Evolutionary conservation across 1,140 invertebrate genomes (phyloP).

Genomic region (Heliconius congener): DNA sequence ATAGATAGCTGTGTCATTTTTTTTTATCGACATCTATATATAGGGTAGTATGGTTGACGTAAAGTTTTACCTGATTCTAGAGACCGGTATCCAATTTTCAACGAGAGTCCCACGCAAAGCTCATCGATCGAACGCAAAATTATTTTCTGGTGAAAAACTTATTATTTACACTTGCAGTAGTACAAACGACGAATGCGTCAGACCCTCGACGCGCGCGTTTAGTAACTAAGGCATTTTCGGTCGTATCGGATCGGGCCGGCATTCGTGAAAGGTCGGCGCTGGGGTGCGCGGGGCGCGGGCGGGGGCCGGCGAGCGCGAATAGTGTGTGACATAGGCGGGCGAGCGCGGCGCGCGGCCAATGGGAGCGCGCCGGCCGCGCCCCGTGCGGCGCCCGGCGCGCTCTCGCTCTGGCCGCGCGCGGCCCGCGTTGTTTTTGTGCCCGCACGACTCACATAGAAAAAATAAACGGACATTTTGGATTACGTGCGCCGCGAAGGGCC

Average conservation of each 20-base stretch:
- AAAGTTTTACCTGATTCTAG: neutral
- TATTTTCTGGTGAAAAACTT: neutral
- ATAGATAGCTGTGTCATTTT: neutral
- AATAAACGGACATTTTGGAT: conserved; percentile 80
- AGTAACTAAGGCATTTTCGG: conserved; percentile 81
- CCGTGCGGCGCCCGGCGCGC: conserved; percentile 59
- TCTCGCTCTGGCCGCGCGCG: conserved; percentile 62
- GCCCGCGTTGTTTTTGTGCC: conserved; percentile 65
- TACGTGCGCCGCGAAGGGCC: conserved; percentile 65
- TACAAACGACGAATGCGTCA: conserved; percentile 64
- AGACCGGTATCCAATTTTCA: neutral
- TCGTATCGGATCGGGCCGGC: conserved; percentile 77
- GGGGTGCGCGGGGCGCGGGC: conserved; percentile 64
- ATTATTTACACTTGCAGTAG: conserved; percentile 18
- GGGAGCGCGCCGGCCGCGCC: conserved; percentile 66
- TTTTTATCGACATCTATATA: neutral
- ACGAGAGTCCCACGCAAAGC: neutral
- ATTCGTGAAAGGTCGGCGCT: conserved; percentile 78
- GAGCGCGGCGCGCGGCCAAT: conserved; percentile 56
- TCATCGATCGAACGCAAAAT: neutral
- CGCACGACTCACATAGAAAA: conserved; percentile 68
- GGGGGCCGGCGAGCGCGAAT: conserved; percentile 36
- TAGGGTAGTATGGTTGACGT: neutral
- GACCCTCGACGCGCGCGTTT: conserved; percentile 62
- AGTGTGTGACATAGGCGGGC: conserved; percentile 76